These are phyloP conservation scores for Aeoliscus strigatus DNA, from an alignment of 2,797 vertebrate species.

Conservation along the genomic window DNA sequence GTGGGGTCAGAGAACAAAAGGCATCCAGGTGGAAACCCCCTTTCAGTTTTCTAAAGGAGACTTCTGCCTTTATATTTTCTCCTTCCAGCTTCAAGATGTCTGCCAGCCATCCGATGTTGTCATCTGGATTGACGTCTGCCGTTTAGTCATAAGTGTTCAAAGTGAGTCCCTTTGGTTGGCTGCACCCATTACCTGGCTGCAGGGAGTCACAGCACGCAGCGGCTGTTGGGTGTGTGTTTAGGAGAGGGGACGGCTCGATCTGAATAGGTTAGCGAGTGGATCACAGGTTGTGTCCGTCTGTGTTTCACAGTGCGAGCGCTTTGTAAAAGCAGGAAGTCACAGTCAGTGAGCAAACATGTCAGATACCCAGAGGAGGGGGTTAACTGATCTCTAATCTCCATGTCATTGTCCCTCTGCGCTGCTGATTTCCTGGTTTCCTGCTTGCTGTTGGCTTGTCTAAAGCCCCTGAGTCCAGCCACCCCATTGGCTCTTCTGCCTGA, in stretches of 20 bases:
- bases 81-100: constrained; percentile 10
- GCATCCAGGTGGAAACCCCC: constrained; percentile 35
- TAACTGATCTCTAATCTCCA: constrained; percentile 64
- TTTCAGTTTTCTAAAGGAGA: background rate
- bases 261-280: constrained; percentile 14
- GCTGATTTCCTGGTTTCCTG: constrained; percentile 67
- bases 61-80: constrained; percentile 7
- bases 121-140: constrained; percentile 17
- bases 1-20: constrained; percentile 58
- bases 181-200: constrained; percentile 28
- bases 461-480: constrained; percentile 42
- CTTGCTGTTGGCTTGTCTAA: constrained; percentile 55
- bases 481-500: constrained; percentile 63
- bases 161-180: constrained; percentile 25
- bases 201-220: constrained; percentile 1
- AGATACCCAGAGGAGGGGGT: constrained; percentile 36
- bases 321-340: constrained; percentile 46
- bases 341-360: constrained; percentile 43
- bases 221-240: constrained; percentile 6
- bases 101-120: constrained; percentile 44
- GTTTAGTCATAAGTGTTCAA: constrained; percentile 32
- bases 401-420: constrained; percentile 65
- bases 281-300: constrained; percentile 21
- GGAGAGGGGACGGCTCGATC: constrained; percentile 11
- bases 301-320: constrained; percentile 22